Conservation (phyloP, 2,113 vertebrate genomes). For the Chamaetylas fuelleborni region DNA sequence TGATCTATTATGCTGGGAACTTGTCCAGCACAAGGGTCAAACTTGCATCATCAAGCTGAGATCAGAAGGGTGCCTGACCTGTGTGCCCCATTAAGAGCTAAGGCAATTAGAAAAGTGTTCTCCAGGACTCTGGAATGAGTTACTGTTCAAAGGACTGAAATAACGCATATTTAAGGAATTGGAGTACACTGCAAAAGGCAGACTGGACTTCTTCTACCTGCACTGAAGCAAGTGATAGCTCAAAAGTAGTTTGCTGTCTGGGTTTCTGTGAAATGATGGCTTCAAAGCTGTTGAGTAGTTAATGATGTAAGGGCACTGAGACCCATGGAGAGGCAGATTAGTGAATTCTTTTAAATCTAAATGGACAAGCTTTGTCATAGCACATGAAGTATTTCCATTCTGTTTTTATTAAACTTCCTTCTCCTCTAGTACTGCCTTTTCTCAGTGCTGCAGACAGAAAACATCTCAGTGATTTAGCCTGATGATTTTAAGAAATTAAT, state of each 20-base stretch:
- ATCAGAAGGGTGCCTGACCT: background rate
- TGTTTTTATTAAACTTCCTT: background rate
- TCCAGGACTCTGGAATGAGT: background rate
- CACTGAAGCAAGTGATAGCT: background rate
- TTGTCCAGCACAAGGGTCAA: background rate
- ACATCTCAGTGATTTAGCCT: background rate
- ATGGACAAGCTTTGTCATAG: background rate
- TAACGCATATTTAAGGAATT: background rate
- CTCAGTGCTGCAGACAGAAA: background rate
- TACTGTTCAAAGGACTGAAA: background rate
- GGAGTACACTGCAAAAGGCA: background rate
- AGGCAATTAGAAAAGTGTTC: background rate
- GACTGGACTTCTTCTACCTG: background rate
- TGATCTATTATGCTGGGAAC: background rate
- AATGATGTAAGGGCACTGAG: background rate
- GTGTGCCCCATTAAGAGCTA: background rate
- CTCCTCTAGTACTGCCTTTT: background rate
- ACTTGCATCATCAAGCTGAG: background rate
- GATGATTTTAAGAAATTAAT: background rate
- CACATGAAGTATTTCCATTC: background rate
- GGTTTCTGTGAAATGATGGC: background rate
- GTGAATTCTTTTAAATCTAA: background rate
- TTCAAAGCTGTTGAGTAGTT: background rate
- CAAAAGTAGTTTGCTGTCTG: background rate
- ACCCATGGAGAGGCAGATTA: background rate